These are phyloP conservation scores for Odontocerum albicorne DNA, from an alignment of 2,888 invertebrate species.

Conservation along the genomic window DNA sequence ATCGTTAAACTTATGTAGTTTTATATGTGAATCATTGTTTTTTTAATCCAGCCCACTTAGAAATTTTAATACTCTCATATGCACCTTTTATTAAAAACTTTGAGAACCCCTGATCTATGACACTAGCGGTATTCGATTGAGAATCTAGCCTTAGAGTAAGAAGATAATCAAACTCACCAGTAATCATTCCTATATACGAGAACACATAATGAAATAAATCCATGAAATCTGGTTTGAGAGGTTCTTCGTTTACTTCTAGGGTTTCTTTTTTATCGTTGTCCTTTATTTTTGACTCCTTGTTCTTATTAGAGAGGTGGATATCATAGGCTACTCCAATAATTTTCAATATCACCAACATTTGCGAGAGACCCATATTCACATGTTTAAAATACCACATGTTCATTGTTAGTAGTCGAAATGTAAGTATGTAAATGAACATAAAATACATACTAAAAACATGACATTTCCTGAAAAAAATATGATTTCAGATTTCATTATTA, in stretches of 20 bases:
- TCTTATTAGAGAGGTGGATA: not conserved
- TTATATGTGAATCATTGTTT: no score
- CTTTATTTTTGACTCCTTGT: not conserved
- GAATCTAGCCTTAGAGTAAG: no score
- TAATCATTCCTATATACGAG: not conserved
- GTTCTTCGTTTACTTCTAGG: slow-evolving; percentile 1
- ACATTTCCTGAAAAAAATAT: slow-evolving; percentile 5
- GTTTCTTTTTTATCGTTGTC: not conserved
- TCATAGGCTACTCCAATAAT: slow-evolving; percentile 4
- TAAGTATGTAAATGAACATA: slow-evolving; percentile 7
- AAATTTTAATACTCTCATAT: no score
- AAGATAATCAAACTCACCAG: not conserved
- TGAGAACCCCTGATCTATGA: no score
- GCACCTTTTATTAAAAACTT: no score
- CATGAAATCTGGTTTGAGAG: not conserved
- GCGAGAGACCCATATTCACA: not conserved
- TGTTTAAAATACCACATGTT: not conserved
- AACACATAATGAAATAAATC: slow-evolving; percentile 1
- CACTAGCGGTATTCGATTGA: no score
- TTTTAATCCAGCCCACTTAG: no score
- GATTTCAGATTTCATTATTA: no score
- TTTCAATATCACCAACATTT: not conserved
- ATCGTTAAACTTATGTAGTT: no score
- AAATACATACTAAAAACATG: not conserved
- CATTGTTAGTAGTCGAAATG: slow-evolving; percentile 1